Base-by-base conservation (phyloP, 2,888 invertebrate species). In the Euzetes globulus region DNA sequence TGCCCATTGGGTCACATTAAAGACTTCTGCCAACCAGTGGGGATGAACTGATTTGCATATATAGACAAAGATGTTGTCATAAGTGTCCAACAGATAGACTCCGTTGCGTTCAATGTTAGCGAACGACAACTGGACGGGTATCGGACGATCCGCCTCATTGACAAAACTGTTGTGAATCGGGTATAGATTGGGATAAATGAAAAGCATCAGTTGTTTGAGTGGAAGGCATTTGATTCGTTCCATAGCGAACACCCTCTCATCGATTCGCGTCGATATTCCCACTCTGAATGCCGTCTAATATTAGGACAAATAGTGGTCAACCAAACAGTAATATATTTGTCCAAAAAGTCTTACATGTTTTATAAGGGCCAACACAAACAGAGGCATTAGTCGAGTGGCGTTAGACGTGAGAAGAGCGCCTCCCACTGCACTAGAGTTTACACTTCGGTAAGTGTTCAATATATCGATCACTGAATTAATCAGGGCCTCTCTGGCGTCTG, bases 401-500 rank as follows among this genome's bases (percentile, higher is more conserved):
- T 86, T 84, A 0, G 95, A 92, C 58, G 90, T 90, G 80, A 90
- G 85, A 72, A 98, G 86, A 71, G 89, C 88, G 4, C 86, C 85
- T 75, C 84, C 82, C 9, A 83, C 79, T 75, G 84, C 82, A n/a
- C 81, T 78, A 17, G 85, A 83, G 79, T 87, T 84, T 2, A 86
- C 83, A 75, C 88, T 81, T 81, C 88, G 88, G 81, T 88, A 92
- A 75, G 91, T 88, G 77, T 88, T 87, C 71, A 94, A 83, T 77
- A 92, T 90, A 85, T 99, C 99, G 75, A 94, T 88, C 0, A 91
- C 93, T 29, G 94, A 95, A 85, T 96, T 98, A 79, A 95, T 91
- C 74, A 99, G 88, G 15, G 98, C 99, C 83, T 99, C 99, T 58
- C 96, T 87, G 0, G 98, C 97, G 83, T 99, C 98, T 9, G 90